Conservation (phyloP, 2,797 vertebrate genomes). For the Xiphorhynchus erythropygius region DNA sequence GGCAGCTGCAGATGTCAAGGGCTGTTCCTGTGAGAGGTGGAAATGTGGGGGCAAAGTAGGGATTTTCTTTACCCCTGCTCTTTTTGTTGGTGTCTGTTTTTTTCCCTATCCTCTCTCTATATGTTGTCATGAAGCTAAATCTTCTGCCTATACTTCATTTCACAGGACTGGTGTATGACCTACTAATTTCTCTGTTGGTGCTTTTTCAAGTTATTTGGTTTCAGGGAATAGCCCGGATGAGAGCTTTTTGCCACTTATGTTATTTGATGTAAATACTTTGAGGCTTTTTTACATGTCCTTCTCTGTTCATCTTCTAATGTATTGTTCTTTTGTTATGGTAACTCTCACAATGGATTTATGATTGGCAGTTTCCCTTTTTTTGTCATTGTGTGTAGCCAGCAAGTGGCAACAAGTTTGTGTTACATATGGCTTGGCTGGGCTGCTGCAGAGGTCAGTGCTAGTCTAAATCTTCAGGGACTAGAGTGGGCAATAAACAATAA, state of each 20-base stretch:
- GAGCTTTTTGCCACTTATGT: background rate
- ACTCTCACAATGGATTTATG: background rate
- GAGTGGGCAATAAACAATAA: background rate
- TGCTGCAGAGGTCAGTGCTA: background rate
- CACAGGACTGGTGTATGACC: background rate
- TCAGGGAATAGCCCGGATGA: background rate
- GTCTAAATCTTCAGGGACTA: background rate
- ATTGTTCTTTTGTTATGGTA: background rate
- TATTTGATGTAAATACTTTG: background rate
- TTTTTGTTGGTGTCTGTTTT: background rate
- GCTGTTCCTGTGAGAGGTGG: background rate
- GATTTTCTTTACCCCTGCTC: background rate
- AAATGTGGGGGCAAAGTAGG: background rate
- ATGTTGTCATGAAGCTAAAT: background rate
- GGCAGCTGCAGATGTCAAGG: background rate
- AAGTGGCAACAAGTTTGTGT: background rate
- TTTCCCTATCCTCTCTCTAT: background rate
- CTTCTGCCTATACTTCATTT: background rate
- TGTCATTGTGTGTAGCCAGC: background rate
- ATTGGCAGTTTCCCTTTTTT: background rate
- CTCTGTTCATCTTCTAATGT: background rate
- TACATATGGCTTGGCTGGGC: rapidly evolving
- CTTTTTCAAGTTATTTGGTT: background rate
- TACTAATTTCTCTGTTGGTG: background rate
- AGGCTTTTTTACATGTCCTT: background rate